Percentiles rank a stretch among this genome's conserved stretches.
phyloP scores from a whole-genome alignment of 2,888 invertebrate genomes.

The Incurvaria masculella region DNA sequence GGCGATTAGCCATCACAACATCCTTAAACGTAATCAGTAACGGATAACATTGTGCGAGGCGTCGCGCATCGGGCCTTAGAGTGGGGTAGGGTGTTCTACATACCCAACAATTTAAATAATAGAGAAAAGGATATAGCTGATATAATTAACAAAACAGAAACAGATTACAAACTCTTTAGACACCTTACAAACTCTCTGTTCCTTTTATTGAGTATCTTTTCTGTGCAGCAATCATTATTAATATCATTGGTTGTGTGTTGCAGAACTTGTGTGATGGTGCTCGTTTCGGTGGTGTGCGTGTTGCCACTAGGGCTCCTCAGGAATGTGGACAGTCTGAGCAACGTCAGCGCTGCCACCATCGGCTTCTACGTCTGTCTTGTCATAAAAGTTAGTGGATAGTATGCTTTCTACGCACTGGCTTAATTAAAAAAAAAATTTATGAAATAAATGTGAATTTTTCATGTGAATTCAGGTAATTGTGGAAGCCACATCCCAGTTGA shows the following conservation, averaged over 20 bases:
- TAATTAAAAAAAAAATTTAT: not conserved
- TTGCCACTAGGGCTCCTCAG: conserved; percentile 84
- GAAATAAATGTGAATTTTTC: too few relatives aligned
- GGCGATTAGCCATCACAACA: too few relatives aligned
- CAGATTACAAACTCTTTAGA: not conserved
- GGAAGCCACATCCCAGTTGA: conserved; percentile 73
- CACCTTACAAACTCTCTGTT: not conserved
- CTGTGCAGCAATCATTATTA: conserved; percentile 2
- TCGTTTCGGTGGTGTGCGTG: conserved; percentile 75
- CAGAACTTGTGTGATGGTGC: conserved; percentile 66
- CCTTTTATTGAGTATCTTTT: not conserved
- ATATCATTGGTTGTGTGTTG: conserved; percentile 20
- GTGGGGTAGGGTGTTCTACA: too few relatives aligned
- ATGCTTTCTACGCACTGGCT: not conserved
- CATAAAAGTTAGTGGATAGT: conserved; percentile 61
- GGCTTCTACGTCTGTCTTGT: conserved; percentile 89
- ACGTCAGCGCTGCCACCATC: conserved; percentile 86
- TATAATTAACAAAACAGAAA: not conserved
- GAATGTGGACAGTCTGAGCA: conserved; percentile 86
- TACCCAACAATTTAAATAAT: too few relatives aligned
- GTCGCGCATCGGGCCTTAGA: too few relatives aligned
- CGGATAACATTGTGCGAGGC: too few relatives aligned
- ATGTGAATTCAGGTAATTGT: conserved; percentile 61
- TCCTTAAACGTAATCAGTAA: too few relatives aligned
- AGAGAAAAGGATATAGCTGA: too few relatives aligned